Conservation (phyloP, 2,888 invertebrate species). For the Kryphioiulus occultus region DNA sequence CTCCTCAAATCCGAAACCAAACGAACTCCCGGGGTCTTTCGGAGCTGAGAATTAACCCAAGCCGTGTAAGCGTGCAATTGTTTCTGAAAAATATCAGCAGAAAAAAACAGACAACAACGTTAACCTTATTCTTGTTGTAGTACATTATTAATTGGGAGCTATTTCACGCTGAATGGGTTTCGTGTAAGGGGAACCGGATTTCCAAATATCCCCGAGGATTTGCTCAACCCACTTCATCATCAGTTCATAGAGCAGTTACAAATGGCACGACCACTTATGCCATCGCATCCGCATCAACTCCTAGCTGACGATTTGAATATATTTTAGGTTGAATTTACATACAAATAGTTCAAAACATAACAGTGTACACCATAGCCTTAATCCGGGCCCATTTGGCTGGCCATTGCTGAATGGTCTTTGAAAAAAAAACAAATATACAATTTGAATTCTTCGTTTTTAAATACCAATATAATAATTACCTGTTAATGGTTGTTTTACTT, state of each 20-base stretch:
- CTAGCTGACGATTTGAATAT: not conserved
- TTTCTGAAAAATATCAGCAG: slow-evolving; percentile 43
- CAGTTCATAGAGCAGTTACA: not conserved
- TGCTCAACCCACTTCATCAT: not conserved
- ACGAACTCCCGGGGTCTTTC: slow-evolving; percentile 62
- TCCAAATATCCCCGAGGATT: not conserved
- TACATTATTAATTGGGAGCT: not conserved
- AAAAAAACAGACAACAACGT: not conserved
- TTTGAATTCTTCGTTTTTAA: too few species aligned
- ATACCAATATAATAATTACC: too few species aligned
- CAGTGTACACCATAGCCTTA: too few species aligned
- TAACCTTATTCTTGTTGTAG: not conserved
- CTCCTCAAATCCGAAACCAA: slow-evolving; percentile 62
- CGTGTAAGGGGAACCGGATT: not conserved
- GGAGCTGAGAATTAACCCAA: slow-evolving; percentile 65
- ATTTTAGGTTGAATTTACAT: too few species aligned
- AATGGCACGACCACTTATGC: not conserved
- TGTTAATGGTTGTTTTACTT: too few species aligned
- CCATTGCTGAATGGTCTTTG: too few species aligned
- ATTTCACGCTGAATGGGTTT: not conserved
- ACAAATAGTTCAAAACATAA: too few species aligned
- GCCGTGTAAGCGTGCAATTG: slow-evolving; percentile 63
- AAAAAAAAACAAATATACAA: too few species aligned
- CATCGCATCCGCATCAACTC: not conserved
- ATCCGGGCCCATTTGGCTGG: too few species aligned